Evolutionary conservation across 1,140 invertebrate species (phyloP).

Genomic region (Drosophila mauritiana): DNA sequence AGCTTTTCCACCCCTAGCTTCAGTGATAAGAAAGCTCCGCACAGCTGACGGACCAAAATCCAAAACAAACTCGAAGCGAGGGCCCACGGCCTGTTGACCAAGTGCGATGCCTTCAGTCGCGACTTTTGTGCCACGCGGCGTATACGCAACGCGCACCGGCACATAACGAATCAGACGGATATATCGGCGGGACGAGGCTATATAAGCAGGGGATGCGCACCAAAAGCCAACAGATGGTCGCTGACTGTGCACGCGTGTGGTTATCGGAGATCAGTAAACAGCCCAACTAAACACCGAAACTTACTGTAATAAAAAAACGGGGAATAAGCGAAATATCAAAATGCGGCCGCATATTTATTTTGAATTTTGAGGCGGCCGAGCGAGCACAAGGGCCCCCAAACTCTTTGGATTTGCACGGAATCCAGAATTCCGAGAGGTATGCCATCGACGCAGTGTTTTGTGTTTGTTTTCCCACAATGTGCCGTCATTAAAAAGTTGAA

Average conservation of each 20-base stretch:
- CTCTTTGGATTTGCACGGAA: conserved; percentile 15
- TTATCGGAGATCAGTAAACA: conserved; percentile 64
- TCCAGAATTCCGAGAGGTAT: conserved; percentile 31
- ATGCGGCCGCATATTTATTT: conserved; percentile 32
- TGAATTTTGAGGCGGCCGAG: conserved; percentile 22
- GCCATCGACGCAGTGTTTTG: conserved; percentile 18
- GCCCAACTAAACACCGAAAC: conserved; percentile 35
- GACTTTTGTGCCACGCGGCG: conserved; percentile 64
- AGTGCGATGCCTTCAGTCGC: conserved; percentile 56
- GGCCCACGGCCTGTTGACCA: conserved; percentile 24
- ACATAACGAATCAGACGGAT: background rate
- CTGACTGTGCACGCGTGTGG: conserved; percentile 68
- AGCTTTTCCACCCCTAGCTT: conserved; percentile 70
- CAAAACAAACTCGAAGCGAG: conserved; percentile 50
- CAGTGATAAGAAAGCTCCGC: conserved; percentile 74
- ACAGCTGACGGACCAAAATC: conserved; percentile 68
- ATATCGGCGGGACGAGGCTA: conserved; percentile 23
- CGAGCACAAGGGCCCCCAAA: conserved; percentile 9
- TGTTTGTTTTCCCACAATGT: conserved; percentile 60
- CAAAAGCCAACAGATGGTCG: conserved; percentile 80
- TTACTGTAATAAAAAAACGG: conserved; percentile 44
- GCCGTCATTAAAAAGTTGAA: conserved; percentile 62
- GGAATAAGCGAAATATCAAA: conserved; percentile 27
- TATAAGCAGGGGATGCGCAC: conserved; percentile 55
- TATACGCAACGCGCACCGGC: conserved; percentile 64